phyloP scores from a whole-genome alignment of 2,888 invertebrate species.

The Anodontia alba region DNA sequence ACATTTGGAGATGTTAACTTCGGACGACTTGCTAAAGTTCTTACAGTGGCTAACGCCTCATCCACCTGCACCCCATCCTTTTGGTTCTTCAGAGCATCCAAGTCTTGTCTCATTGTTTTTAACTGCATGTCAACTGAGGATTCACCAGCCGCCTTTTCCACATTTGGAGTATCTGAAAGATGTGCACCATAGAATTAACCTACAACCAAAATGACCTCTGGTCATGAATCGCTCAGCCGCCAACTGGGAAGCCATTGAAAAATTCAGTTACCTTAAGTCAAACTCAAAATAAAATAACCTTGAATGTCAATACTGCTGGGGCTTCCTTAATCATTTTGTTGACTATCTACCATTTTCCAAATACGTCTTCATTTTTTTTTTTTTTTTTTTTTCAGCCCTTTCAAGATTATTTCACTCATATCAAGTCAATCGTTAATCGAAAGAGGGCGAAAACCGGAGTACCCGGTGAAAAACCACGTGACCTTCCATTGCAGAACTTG shows the following conservation, averaged over 20 bases:
- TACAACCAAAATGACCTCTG: neutral
- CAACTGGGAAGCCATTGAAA: neutral
- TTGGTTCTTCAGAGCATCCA: constrained; percentile 26
- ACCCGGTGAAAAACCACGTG: too few relatives aligned
- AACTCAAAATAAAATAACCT: too few relatives aligned
- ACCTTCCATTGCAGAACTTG: too few relatives aligned
- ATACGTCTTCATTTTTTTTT: too few relatives aligned
- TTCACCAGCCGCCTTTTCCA: neutral
- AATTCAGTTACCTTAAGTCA: too few relatives aligned
- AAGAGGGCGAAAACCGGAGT: too few relatives aligned
- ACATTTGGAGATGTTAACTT: constrained; percentile 37
- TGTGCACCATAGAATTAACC: neutral
- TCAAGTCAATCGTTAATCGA: too few relatives aligned
- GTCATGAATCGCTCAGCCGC: neutral
- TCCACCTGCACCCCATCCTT: constrained; percentile 30
- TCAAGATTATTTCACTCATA: too few relatives aligned
- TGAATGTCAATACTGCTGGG: too few relatives aligned
- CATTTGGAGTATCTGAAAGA: neutral
- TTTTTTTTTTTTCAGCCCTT: too few relatives aligned
- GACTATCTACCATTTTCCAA: neutral
- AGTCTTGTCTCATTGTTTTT: constrained; percentile 17
- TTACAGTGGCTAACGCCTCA: constrained; percentile 33
- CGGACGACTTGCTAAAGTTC: constrained; percentile 32
- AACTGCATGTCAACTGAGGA: neutral
- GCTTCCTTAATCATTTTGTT: too few relatives aligned